Evolutionary conservation across 2,797 vertebrate species (phyloP).

Genomic region (Dallia pectoralis): DNA sequence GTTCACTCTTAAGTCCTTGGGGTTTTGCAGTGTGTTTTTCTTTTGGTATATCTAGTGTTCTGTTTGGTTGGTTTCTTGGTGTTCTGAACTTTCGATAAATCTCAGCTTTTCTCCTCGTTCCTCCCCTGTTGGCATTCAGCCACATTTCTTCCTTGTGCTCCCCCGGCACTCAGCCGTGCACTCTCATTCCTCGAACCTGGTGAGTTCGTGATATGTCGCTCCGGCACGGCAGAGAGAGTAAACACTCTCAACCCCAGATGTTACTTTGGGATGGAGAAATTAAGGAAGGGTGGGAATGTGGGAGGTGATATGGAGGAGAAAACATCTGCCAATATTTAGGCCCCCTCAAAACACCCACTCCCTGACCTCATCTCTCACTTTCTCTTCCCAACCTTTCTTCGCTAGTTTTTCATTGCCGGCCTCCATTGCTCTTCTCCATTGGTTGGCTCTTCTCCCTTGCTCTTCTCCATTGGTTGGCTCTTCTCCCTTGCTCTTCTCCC

Average conservation of each 20-base stretch:
- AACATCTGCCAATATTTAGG: constrained; percentile 46
- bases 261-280: constrained; percentile 62
- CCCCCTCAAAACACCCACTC: constrained; percentile 43
- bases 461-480: no score
- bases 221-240: constrained; percentile 61
- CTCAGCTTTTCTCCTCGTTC: constrained; percentile 8
- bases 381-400: constrained; percentile 11
- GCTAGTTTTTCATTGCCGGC: no score
- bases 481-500: no score
- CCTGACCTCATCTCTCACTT: constrained; percentile 34
- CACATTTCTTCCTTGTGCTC: constrained; percentile 39
- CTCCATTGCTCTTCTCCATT: no score
- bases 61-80: background rate
- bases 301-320: constrained; percentile 44
- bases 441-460: no score
- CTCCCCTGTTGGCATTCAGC: constrained; percentile 10
- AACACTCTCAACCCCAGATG: constrained; percentile 75
- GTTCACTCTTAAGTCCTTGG: no score
- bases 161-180: no score
- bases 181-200: constrained; percentile 1
- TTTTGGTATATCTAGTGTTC: no score
- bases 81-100: constrained; percentile 27
- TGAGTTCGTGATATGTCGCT: constrained; percentile 69
- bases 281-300: constrained; percentile 25
- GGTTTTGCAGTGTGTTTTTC: no score